Evolutionary conservation across 2,797 vertebrate species (phyloP).

Genomic region (Pristis pectinata): DNA sequence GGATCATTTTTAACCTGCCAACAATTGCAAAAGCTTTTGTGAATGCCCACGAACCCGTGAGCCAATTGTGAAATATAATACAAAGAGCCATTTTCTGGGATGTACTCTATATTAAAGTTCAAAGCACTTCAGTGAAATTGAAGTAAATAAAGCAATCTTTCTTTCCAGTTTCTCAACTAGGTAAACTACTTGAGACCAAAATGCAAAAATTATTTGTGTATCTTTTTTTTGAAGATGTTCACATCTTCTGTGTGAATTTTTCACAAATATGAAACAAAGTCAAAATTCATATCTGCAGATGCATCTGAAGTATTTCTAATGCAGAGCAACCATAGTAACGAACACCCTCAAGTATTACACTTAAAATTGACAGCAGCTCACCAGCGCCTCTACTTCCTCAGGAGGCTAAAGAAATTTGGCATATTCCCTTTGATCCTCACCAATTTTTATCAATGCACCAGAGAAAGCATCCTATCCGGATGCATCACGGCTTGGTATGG

Average conservation of each 20-base stretch:
- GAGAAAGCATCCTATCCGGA: no score
- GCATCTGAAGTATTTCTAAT: not conserved
- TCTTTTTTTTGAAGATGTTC: not conserved
- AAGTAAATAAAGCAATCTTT: conserved; percentile 27
- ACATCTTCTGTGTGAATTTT: not conserved
- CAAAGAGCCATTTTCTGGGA: not conserved
- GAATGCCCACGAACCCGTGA: not conserved
- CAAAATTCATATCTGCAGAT: not conserved
- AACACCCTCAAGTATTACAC: not conserved
- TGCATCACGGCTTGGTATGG: no score
- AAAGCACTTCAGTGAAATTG: conserved; percentile 23
- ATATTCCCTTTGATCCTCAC: no score
- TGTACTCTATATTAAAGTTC: conserved; percentile 6
- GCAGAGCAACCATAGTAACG: not conserved
- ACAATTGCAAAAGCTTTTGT: conserved; percentile 7
- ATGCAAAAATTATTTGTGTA: not conserved
- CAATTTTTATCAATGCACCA: no score
- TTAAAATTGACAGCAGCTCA: not conserved
- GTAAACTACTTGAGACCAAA: not conserved
- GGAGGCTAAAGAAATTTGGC: no score
- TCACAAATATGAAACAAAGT: not conserved
- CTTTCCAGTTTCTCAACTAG: conserved; percentile 4
- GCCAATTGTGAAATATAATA: conserved; percentile 9
- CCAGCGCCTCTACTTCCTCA: no score
- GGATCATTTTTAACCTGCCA: not conserved